A percentile compares a stretch with the other conserved stretches of the same genome.
phyloP scores from a whole-genome alignment of 2,888 invertebrate genomes.

The Germaria angustata region DNA sequence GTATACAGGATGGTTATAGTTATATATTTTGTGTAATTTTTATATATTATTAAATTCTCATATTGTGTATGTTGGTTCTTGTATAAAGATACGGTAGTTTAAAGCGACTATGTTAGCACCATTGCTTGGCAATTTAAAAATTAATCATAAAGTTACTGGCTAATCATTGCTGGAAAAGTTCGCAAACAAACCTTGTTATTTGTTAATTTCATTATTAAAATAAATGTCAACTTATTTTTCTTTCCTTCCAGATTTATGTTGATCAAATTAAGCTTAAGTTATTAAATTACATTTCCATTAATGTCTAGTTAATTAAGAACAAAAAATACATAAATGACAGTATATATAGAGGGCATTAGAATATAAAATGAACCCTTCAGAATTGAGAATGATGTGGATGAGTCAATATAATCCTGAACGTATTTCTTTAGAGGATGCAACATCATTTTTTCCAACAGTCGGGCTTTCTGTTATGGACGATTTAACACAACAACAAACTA shows the following conservation, averaged over 20 bases:
- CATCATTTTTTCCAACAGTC: constrained; percentile 80
- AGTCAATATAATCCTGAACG: constrained; percentile 81
- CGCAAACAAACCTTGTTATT: too few species aligned
- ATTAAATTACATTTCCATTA: constrained; percentile 32
- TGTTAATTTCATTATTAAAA: too few species aligned
- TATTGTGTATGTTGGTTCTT: too few species aligned
- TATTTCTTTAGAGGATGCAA: constrained; percentile 78
- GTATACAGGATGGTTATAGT: too few species aligned
- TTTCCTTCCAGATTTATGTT: constrained; percentile 35
- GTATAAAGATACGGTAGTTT: too few species aligned
- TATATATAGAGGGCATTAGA: constrained; percentile 7
- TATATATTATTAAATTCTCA: too few species aligned
- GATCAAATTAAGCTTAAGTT: constrained; percentile 11
- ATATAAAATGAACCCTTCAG: constrained; percentile 74
- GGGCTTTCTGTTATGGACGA: constrained; percentile 82
- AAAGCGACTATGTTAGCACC: too few species aligned
- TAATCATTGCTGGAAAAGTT: too few species aligned
- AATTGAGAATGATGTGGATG: constrained; percentile 82
- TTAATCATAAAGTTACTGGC: too few species aligned
- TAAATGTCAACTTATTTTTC: too few species aligned
- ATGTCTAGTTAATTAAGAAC: constrained; percentile 22
- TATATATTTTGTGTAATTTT: too few species aligned
- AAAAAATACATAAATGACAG: constrained; percentile 52
- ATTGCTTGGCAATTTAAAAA: too few species aligned
- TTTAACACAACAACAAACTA: constrained; percentile 80